A percentile compares a stretch with the other conserved stretches of the same genome.
phyloP scores from a whole-genome alignment of 1,140 invertebrate species.

The Drosophila micromelanica region DNA sequence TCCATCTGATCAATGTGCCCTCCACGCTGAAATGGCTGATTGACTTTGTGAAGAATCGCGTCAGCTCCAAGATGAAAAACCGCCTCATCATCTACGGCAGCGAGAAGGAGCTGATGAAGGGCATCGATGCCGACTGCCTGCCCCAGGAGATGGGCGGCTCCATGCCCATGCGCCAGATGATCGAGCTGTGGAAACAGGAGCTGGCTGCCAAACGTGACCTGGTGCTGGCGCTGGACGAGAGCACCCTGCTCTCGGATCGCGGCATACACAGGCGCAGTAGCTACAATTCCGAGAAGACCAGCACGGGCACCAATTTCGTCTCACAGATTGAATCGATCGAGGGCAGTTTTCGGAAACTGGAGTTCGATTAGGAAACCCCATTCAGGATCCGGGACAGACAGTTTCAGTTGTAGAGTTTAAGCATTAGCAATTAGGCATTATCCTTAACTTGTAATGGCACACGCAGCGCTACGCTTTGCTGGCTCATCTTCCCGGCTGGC shows the following conservation, averaged over 20 bases:
- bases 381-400: too few species aligned
- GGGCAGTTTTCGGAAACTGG: constrained; percentile 90
- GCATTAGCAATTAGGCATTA: constrained; percentile 64
- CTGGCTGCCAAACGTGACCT: constrained; percentile 87
- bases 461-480: constrained; percentile 60
- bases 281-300: constrained; percentile 83
- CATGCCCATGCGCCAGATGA: constrained; percentile 90
- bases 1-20: constrained; percentile 90
- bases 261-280: constrained; percentile 86
- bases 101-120: constrained; percentile 87
- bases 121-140: constrained; percentile 88
- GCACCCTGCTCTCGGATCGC: constrained; percentile 86
- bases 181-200: constrained; percentile 88
- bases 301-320: constrained; percentile 73
- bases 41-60: constrained; percentile 88
- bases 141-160: constrained; percentile 91
- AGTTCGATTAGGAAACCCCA: constrained; percentile 87
- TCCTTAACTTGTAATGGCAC: constrained; percentile 49
- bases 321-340: constrained; percentile 85
- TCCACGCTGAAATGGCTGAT: constrained; percentile 88
- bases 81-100: constrained; percentile 88
- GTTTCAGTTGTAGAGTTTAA: constrained; percentile 24
- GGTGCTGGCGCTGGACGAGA: constrained; percentile 89
- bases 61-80: constrained; percentile 89
- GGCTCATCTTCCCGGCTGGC: constrained; percentile 46